Percentiles rank a stretch among this genome's conserved stretches.
These are phyloP conservation scores for Ancistrus triradiatus DNA, from an alignment of 2,113 vertebrate genomes.

Conservation along the genomic window DNA sequence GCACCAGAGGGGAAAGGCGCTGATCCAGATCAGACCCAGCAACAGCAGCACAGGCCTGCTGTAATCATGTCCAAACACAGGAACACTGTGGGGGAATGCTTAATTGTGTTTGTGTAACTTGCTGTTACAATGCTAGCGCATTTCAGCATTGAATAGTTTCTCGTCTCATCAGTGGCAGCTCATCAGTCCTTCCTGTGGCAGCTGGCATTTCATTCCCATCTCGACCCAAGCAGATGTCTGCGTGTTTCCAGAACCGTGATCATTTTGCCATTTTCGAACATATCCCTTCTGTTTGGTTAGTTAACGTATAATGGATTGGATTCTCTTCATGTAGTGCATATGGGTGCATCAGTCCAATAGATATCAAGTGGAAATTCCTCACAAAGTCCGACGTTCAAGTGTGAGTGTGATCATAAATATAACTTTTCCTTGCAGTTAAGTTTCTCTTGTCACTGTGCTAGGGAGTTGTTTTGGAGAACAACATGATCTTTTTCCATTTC, in stretches of 20 bases:
- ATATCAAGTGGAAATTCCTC: too few species aligned
- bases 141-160: constrained; percentile 5
- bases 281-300: constrained; percentile 32
- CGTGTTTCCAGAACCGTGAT: constrained; percentile 29
- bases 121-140: constrained; percentile 10
- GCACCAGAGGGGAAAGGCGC: constrained; percentile 44
- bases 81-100: constrained; percentile 3
- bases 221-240: constrained; percentile 38
- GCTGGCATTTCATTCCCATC: constrained; percentile 23
- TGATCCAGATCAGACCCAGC: constrained; percentile 38
- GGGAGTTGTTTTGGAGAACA: too few species aligned
- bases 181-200: too few species aligned
- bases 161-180: too few species aligned
- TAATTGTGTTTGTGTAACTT: constrained; percentile 16
- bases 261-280: constrained; percentile 38
- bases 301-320: constrained; percentile 34
- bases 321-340: constrained; percentile 19
- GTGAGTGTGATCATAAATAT: too few species aligned
- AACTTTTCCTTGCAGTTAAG: too few species aligned
- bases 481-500: too few species aligned
- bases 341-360: constrained; percentile 26
- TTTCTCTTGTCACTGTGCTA: too few species aligned
- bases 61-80: constrained; percentile 16
- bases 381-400: too few species aligned
- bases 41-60: constrained; percentile 28